Evolutionary conservation across 2,888 invertebrate genomes (phyloP), one percentile per base, ranked within the genome.

Genomic region (Brachylomia viminalis): DNA sequence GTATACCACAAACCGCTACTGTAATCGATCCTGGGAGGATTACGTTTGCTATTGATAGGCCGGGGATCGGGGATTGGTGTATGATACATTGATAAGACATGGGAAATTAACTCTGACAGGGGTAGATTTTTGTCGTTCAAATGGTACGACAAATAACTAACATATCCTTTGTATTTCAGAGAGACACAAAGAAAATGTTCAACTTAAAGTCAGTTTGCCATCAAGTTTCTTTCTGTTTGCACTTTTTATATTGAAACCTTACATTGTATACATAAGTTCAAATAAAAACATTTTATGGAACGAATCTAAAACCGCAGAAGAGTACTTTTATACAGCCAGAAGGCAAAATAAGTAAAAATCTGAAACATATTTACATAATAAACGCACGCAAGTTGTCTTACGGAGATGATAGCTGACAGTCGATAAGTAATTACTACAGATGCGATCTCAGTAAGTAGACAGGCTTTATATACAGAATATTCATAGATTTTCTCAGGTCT

Each of bases 331-430:
- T 58, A 49, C 62, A 30, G 61, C 78, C 54, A 33, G 30, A 54
- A 72, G 74, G 72, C 49, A 85, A 85, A 85, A 85, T 54, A 83
- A 74, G 65, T 77, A 85, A 77, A 83, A 77, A 74, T 77, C 74
- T 56, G 71, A 69, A 68, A 68, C 23, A 69, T 85, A 81, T 82
- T 85, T 85, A 75, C 83, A 75, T 74, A 74, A 66, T 77, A 72
- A 85, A 82, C 52, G 54, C 58, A 61, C 27, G 20, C 56, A 73
- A 71, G 69, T 84, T 47, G 52, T 68, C 33, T 72, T 61, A 68
- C 56, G 59, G 33, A 70, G 68, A 69, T 73, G 58, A 58, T 71
- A 61, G 73, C 82, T 85, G 77, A 77, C 83, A 65, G 65, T 62
- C 65, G 54, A 85, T 82, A 27, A 58, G 62, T 69, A 82, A 82